Evolutionary conservation across 1,140 invertebrate genomes (phyloP), one percentile per base, ranked within the genome.

Genomic region (Periplaneta americana): DNA sequence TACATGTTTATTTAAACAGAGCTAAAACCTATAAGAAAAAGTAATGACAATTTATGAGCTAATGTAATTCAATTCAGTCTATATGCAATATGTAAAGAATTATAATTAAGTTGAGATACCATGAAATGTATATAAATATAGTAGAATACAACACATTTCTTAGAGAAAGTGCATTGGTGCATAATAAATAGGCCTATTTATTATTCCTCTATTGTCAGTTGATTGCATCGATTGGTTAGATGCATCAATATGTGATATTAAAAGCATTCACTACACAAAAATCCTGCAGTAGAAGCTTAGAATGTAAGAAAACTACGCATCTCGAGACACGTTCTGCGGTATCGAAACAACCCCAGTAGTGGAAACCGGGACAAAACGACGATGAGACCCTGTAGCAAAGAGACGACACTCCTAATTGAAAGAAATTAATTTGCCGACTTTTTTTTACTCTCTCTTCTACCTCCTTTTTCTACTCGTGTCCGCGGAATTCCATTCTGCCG

Each of bases 391-490:
- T 33, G 34, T 6, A 17, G 31, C 75, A 34, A 34, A 34, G 75
- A 34, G 34, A 34, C 31, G 34, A 33, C 32, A 34, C 75, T 80
- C 79, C 79, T 80, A 80, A 80, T 80, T 80, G 79, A 80, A 80
- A 80, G 79, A 80, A 80, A 80, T 80, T 80, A 80, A 66, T 80
- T 80, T 80, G 79, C 79, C 18, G 32, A 11, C 37, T 34, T 34
- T 80, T n/a, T 78, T 34, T 66, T 39, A 32, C 22, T 9, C 48
- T 66, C 79, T 80, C n/a, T 11, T 34, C 22, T 4, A 17, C 8
- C n/a, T 33, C 35, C 78, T 57, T 32, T 79, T 37, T 79, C 78
- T 57, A 32, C 6, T 37, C 35, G 28, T 79, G 28, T 79, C 78
- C 78, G 18, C 35, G 31, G 36, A 79, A 79, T 66, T 80, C 79